Base-by-base conservation (phyloP, 2,888 invertebrate genomes). In the Cryptus armator region DNA sequence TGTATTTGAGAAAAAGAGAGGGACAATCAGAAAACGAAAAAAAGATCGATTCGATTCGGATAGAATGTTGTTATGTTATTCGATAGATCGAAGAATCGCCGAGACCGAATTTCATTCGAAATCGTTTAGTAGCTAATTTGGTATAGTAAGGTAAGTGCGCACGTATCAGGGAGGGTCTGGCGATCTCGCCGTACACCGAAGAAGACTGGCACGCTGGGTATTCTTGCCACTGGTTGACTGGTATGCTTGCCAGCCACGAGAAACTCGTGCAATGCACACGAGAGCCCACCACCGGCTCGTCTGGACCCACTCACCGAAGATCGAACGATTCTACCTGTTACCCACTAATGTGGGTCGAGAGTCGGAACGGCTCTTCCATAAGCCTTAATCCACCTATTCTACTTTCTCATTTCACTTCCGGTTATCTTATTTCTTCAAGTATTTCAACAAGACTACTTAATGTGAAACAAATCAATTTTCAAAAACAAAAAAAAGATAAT, bases 291-390 rank as follows among this genome's bases (percentile, higher is more conserved):
- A 37, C 12, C 53, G 71, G 56, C 16, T 43, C 53, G 32, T 53
- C 53, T 43, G 71, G 56, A 53, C 19, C 71, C 53, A 19, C 19
- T 16, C 56, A 4, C 37, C 67, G 16, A 56, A 53, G 43, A 71
- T 53, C 71, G 71, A 56, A 56, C 56, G 19, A 56, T 71, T 71
- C 53, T 71, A 56, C 56, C 56, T 71, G 53, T 24, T 53, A 19
- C 53, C 67, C 37, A 12, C 53, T 56, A 53, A 71, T 71, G 37
- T 71, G 29, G 71, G 56, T 71, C 71, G 53, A n/a, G 19, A 32
- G 70, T 70, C 70, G 10, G n/a, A 32, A 51, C 51, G 48, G 29
- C 14, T 48, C 14, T 68, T 51, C 16, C 32, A 3, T 6, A 5
- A 48, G 24, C 3, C 48, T 46, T 46, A 16, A 67, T 56, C 24